Base-by-base conservation (phyloP, 2,888 invertebrate genomes). In the Brenthis ino region DNA sequence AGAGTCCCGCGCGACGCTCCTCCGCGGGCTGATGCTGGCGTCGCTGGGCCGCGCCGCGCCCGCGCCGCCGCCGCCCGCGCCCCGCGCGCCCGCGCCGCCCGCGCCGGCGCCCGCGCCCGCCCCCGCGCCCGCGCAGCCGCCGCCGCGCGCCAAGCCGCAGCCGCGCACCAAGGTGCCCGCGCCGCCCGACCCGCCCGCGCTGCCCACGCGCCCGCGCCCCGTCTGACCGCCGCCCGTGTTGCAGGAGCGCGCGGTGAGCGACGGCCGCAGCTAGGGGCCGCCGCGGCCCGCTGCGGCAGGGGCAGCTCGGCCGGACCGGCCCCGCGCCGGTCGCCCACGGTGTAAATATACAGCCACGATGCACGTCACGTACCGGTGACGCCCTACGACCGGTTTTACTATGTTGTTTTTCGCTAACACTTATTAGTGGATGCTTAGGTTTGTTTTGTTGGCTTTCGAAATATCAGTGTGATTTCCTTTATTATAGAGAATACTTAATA, bases 361-460 rank as follows among this genome's bases (percentile, higher is more conserved):
- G 76, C 77, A 73, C 77, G 69, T 68, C 75, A 70, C 74, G 65
- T 69, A 72, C 76, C 77, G 75, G 78, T 75, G 77, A 77, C 76
- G 77, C 77, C 78, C 77, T 74, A 71, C 57, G 79, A 78, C 80
- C 84, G 82, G 86, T 82, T 80, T 67, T 79, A 79, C 79, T 80
- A 81, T 79, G 77, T 85, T 83, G 85, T 85, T 87, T 85, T 84
- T 83, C 81, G 88, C 87, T 88, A 85, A 88, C 88, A 85, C 85
- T 85, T 84, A 82, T 82, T 87, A 86, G 89, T 86, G 89, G 84
- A 88, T 81, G 91, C 90, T 90, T 89, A 81, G 82, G 88, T 89
- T 88, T 88, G 87, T 90, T 91, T 88, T 86, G 89, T 91, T 90
- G 87, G 88, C 91, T 91, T 91, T 87, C 87, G 77, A 90, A 91